Conservation (phyloP, 2,797 vertebrate species). For the Lutjanus campechanus region DNA sequence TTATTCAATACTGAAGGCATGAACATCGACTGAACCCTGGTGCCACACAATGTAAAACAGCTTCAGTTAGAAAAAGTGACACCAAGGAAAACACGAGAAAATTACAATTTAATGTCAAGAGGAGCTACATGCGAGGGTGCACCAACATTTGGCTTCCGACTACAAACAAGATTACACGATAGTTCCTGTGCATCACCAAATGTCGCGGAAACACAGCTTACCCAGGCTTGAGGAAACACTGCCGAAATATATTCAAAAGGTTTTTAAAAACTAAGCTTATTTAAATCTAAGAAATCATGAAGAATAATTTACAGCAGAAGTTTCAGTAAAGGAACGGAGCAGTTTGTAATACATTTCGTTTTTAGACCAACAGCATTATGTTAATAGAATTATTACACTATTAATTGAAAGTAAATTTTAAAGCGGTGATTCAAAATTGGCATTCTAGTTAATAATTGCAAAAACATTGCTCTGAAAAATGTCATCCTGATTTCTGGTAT, state of each 20-base stretch:
- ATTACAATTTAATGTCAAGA: accelerated
- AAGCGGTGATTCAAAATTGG: too few species aligned
- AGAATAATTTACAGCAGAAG: too few species aligned
- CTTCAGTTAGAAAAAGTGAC: accelerated
- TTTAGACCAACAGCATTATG: too few species aligned
- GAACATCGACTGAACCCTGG: accelerated
- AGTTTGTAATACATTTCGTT: too few species aligned
- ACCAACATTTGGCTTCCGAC: slow-evolving; percentile 7
- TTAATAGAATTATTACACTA: too few species aligned
- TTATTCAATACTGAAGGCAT: accelerated
- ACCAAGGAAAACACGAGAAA: accelerated
- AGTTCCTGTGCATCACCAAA: not conserved
- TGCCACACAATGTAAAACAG: accelerated
- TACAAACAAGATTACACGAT: not conserved
- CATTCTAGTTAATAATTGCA: too few species aligned
- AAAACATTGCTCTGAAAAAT: too few species aligned
- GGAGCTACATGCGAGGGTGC: not conserved
- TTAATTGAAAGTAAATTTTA: too few species aligned
- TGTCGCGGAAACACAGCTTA: not conserved
- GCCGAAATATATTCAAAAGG: too few species aligned
- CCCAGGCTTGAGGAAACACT: not conserved
- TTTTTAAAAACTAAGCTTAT: too few species aligned
- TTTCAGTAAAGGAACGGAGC: too few species aligned
- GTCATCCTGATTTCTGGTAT: too few species aligned
- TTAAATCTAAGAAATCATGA: not conserved